Conservation (phyloP, 35 echinoderm and acorn worm genomes). For the Amphiura filiformis region DNA sequence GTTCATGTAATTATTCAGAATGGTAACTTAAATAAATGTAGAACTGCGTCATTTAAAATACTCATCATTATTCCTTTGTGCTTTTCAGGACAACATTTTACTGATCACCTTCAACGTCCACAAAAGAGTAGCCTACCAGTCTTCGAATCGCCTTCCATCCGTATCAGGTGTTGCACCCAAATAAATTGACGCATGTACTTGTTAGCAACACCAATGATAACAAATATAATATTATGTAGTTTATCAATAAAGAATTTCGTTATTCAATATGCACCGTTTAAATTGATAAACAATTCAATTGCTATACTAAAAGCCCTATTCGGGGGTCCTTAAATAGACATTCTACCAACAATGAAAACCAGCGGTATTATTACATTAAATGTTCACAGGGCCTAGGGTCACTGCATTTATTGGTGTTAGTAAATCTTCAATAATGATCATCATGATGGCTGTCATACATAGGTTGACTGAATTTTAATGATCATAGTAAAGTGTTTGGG, state of each 20-base stretch:
- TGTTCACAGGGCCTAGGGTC: background rate
- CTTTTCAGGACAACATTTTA: too few species aligned
- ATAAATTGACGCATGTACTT: too few species aligned
- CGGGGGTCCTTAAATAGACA: background rate
- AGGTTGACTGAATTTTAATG: background rate
- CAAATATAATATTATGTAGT: background rate
- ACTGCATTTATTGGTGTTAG: background rate
- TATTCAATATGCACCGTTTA: background rate
- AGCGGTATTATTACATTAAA: background rate
- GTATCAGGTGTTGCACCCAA: too few species aligned
- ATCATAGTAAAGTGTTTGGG: background rate
- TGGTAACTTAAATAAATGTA: too few species aligned
- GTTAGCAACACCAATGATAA: too few species aligned
- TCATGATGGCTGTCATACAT: background rate
- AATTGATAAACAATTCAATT: background rate
- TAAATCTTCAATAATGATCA: constrained; percentile 12
- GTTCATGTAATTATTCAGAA: too few species aligned
- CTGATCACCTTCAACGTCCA: too few species aligned
- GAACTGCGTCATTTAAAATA: too few species aligned
- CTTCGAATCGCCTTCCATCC: too few species aligned
- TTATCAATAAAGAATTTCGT: background rate
- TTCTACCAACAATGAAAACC: background rate
- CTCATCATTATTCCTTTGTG: too few species aligned
- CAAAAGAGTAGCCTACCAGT: too few species aligned
- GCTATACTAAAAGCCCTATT: background rate